Evolutionary conservation across 1,140 invertebrate species (phyloP), one percentile per base, ranked within the genome.

Genomic region (Proales similis): DNA sequence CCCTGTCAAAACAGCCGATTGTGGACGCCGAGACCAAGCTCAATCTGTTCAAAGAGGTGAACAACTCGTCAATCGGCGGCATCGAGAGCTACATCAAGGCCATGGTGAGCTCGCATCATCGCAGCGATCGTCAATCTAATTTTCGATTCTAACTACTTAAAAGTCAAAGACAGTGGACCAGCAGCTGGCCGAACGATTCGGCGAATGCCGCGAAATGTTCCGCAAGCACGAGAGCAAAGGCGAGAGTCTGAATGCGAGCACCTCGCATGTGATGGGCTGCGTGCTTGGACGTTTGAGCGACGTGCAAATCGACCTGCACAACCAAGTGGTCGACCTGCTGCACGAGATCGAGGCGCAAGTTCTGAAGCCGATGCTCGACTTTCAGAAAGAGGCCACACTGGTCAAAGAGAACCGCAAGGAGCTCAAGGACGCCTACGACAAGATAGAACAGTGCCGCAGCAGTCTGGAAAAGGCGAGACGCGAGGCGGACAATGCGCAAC

Each of bases 381-480:
- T 42, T 42, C 51, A 57, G 45, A 39, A 57, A 57, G 38, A 57
- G 45, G 32, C 45, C 27, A 20, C 17, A 9, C 5, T 57, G 17
- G 36, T 57, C 2, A 19, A 29, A 26, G 51, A 57, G 12, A 57
- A 39, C 27, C 33, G 51, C 4, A 57, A 57, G 45, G 51, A 57
- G 19, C 29, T 57, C 1, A 57, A 57, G 20, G 51, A 57, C 9
- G 51, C 51, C 9, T 57, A 57, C 20, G 51, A 57, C 29, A 19
- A 30, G 30, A 57, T 57, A 14, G 51, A 57, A 9, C 51, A 57
- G 27, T 43, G 19, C 22, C 51, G 51, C 20, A 22, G 7, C 11
- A 57, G 22, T 42, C 45, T 57, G 27, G 51, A 57, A n/a, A 57
- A 57, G 24, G 51, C 51, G 6, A 57, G 45, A 26, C 36, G 51